Base-by-base conservation (phyloP, 2,888 invertebrate species). In the Matsumyia berberina region DNA sequence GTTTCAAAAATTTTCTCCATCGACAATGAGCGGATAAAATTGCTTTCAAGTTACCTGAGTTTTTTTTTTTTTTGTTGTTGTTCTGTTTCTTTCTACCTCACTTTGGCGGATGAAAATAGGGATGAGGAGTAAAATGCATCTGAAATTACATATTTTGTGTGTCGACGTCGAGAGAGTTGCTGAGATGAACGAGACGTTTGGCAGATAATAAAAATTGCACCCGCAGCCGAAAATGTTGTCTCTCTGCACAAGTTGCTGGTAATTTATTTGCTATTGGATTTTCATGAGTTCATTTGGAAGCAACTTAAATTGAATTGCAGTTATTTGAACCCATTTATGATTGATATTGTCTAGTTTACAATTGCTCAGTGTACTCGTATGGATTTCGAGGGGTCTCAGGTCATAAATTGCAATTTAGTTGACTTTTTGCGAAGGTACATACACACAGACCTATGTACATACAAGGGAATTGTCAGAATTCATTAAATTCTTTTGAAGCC, bases 11-110 rank as follows among this genome's bases (percentile, higher is more conserved):
- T 60, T 62, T 69, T 64, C 42, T 12, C 33, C 55, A 37, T 42
- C 55, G 53, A 74, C 80, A 74, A 74, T 60, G 74, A 73, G 51
- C n/a, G 60, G 74, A 80, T 74, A 31, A 62, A 62, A 80, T 80
- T 69, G 37, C 80, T 74, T 74, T 80, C 31, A 58, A 49, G 39
- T 19, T n/a, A 24, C 33, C n/a, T 24, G 62, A 62, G 67, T 15
- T 53, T 44, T 66, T 60, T 70, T 60, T 37, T 49, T 33, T n/a
- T 46, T 57, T 35, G 51, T 42, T n/a, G n/a, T n/a, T n/a, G n/a
- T n/a, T n/a, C n/a, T n/a, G 17, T 31, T 49, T 49, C 35, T 58
- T 35, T 7, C n/a, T 37, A 33, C 9, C 19, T 31, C 17, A 33
- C 35, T 49, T 57, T 24, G 1, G 57, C 42, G 24, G 58, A 67